A percentile compares a stretch with the other conserved stretches of the same genome.
Evolutionary conservation across 2,888 invertebrate species (phyloP).

Genomic region (Geophilus truncorum): DNA sequence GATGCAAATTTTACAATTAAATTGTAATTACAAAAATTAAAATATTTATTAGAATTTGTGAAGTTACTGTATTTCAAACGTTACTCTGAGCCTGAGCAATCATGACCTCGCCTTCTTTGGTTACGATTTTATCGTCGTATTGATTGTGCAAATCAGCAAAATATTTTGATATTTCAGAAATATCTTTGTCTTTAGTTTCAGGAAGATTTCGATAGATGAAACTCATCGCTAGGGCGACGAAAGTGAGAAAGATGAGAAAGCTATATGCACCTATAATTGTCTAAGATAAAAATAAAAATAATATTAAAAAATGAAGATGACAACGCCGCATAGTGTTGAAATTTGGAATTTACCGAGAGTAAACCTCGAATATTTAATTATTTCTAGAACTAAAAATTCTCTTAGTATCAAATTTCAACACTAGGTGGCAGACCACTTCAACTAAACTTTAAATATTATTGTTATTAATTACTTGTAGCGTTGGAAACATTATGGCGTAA

Average conservation of each 20-base stretch:
- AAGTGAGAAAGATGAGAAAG: slow-evolving; percentile 66
- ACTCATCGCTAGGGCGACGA: slow-evolving; percentile 55
- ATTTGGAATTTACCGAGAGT: no score
- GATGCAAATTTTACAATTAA: neutral
- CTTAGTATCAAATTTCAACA: no score
- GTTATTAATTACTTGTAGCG: slow-evolving; percentile 48
- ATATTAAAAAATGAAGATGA: no score
- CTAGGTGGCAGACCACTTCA: no score
- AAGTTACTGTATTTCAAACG: no score
- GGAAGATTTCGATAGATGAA: slow-evolving; percentile 54
- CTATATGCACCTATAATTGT: slow-evolving; percentile 62
- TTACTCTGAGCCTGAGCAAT: neutral
- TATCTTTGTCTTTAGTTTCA: slow-evolving; percentile 39
- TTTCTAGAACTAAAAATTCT: no score
- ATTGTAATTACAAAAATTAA: neutral
- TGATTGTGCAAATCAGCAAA: neutral
- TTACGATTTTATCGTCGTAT: neutral
- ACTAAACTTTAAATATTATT: no score
- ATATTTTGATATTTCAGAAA: slow-evolving; percentile 18
- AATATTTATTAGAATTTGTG: neutral
- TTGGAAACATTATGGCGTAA: slow-evolving; percentile 64
- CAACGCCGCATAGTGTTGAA: no score
- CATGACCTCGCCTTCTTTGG: neutral
- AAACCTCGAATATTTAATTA: no score
- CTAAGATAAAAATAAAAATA: slow-evolving; percentile 61